Evolutionary conservation across 2,113 vertebrate genomes (phyloP).

Genomic region (Chelonoidis abingdonii): DNA sequence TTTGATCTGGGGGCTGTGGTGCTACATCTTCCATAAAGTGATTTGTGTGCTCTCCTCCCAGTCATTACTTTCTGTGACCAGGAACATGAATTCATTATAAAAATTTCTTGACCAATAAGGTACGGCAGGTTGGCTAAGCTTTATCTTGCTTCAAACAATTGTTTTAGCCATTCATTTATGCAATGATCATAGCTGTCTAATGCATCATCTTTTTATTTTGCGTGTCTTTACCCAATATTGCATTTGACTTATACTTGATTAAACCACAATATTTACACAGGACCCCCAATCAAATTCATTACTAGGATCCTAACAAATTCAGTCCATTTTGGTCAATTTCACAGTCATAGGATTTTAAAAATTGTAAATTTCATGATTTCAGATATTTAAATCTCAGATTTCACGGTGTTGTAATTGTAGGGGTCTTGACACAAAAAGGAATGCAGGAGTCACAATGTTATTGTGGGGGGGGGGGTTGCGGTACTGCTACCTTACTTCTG

Average conservation of each 20-base stretch:
- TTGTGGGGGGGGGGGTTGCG: no score
- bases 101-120: not conserved
- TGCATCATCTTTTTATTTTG: not conserved
- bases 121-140: not conserved
- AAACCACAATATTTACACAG: not conserved
- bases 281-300: not conserved
- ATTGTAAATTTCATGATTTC: no score
- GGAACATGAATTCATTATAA: not conserved
- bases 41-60: not conserved
- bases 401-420: no score
- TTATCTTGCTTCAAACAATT: slow-evolving; percentile 5
- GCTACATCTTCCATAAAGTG: rapidly evolving
- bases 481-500: no score
- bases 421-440: no score
- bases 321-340: no score
- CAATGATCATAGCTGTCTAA: not conserved
- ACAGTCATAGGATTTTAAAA: no score
- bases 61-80: not conserved
- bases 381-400: no score
- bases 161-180: not conserved
- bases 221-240: not conserved
- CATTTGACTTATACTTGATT: not conserved
- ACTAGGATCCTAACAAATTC: no score
- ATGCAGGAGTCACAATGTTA: no score
- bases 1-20: not conserved